Base-by-base conservation (phyloP, 2,797 vertebrate species). In the Gambusia yucatana region DNA sequence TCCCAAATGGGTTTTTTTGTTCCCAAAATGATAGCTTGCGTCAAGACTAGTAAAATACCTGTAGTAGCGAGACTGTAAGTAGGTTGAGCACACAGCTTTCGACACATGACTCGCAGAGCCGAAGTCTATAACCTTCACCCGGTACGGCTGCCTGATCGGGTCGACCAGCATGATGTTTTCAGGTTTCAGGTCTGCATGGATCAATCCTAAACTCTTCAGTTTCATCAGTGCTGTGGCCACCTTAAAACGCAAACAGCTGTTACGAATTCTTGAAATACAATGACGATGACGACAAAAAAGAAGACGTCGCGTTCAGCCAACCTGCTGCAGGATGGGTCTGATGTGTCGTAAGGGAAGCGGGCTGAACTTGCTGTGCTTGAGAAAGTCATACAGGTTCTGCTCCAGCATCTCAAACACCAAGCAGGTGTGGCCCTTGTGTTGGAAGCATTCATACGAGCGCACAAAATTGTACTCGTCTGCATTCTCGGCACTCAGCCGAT, bases 81-180 rank as follows among this genome's bases (percentile, higher is more conserved):
- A 99, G 70, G 98, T 99, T 48, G 98, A 99, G 89, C 98, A 99
- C 82, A 99, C 98, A 0, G 98, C 98, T 93, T 99, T 99, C 74
- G 98, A 99, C 81, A 99, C 98, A 1, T 99, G 98, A 88, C 98
- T 99, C 76, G 98, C 98, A 0, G 98, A 99, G 79, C 98, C 98
- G 2, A 99, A 99, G 91, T 99, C 98, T n/a, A 99, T 99, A 90
- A 99, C 98, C 93, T 99, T 99, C 65, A 99, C 98, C 78, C 97
- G 94, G 91, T 99, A 99, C 0, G 98, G 98, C 75, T 99, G 98
- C 83, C 98, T 93, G 44, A 97, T 96, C 0, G 98, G 98, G 84
- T 99, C 98, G 5, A 99, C 98, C 94, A 99, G 94, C 98, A 99
- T 99, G 94, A 99, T 99, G 94, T 99, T 99, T 90, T 99, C 98